Evolutionary conservation across 2,113 vertebrate genomes (phyloP).

Genomic region (Tetrax tetrax): DNA sequence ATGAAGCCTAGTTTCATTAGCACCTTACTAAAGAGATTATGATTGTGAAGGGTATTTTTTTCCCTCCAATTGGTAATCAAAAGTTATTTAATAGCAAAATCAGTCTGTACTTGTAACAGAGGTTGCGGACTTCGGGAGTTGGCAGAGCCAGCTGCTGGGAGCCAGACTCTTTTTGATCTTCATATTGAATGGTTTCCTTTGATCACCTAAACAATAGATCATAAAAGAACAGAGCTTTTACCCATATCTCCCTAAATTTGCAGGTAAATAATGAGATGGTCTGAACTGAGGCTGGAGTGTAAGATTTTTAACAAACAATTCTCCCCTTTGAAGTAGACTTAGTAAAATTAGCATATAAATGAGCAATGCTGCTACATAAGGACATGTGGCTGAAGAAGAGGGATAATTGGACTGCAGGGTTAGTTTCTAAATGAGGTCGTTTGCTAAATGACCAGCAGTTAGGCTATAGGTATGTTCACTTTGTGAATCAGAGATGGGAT

Average conservation of each 20-base stretch:
- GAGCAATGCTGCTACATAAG: conserved; percentile 41
- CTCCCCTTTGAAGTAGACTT: conserved; percentile 73
- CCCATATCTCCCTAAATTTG: conserved; percentile 65
- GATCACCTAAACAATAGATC: conserved; percentile 74
- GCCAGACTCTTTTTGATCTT: conserved; percentile 73
- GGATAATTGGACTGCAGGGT: conserved; percentile 15
- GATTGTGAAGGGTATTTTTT: neutral
- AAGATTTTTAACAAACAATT: conserved; percentile 73
- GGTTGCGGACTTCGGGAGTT: conserved; percentile 21
- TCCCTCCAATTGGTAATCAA: conserved; percentile 56
- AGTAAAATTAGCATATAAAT: conserved; percentile 72
- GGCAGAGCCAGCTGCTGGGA: conserved; percentile 65
- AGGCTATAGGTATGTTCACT: neutral
- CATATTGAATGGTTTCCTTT: conserved; percentile 73
- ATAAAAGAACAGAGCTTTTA: conserved; percentile 66
- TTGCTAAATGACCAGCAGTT: neutral
- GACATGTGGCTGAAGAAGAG: conserved; percentile 10
- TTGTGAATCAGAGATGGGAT: neutral
- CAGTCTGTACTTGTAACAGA: conserved; percentile 63
- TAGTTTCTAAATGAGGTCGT: conserved; percentile 39
- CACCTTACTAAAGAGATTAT: conserved; percentile 33
- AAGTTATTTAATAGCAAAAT: conserved; percentile 69
- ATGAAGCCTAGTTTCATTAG: conserved; percentile 6
- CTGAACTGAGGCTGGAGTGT: conserved; percentile 59
- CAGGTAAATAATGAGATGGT: conserved; percentile 78